phyloP scores from a whole-genome alignment of 2,113 vertebrate species.

The Sprattus sprattus region DNA sequence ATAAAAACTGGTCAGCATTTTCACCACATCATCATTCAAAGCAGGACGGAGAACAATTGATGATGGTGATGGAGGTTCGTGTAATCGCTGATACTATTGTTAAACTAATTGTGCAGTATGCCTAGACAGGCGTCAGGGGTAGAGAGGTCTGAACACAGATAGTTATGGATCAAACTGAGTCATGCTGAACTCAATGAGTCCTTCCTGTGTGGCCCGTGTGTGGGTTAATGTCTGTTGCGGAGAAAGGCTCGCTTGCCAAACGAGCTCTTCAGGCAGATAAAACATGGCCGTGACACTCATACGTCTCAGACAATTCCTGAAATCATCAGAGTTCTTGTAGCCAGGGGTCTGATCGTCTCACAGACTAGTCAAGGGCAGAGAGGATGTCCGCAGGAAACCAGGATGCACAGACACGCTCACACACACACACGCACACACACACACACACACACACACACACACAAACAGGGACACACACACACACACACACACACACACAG shows the following conservation, averaged over 20 bases:
- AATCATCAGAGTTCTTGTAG: background rate
- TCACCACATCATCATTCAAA: background rate
- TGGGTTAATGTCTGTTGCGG: background rate
- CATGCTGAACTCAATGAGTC: background rate
- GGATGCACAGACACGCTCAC: no score
- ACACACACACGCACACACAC: background rate
- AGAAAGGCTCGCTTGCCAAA: constrained; percentile 10
- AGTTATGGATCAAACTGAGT: background rate
- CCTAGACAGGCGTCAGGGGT: background rate
- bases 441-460: background rate
- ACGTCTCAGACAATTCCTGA: background rate
- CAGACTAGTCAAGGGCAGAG: no score
- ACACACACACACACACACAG: background rate
- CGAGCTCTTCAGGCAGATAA: background rate
- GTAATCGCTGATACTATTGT: background rate
- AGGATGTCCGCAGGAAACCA: no score
- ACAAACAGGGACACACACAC: background rate
- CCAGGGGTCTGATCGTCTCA: no score
- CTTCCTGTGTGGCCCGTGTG: background rate
- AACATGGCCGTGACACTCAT: background rate
- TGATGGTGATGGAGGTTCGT: background rate
- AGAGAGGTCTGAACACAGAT: background rate
- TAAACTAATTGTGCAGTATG: background rate
- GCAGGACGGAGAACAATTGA: background rate
- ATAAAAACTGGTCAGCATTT: background rate